Base-by-base conservation (phyloP, 2,888 invertebrate genomes). In the Aleiodes testaceus region DNA sequence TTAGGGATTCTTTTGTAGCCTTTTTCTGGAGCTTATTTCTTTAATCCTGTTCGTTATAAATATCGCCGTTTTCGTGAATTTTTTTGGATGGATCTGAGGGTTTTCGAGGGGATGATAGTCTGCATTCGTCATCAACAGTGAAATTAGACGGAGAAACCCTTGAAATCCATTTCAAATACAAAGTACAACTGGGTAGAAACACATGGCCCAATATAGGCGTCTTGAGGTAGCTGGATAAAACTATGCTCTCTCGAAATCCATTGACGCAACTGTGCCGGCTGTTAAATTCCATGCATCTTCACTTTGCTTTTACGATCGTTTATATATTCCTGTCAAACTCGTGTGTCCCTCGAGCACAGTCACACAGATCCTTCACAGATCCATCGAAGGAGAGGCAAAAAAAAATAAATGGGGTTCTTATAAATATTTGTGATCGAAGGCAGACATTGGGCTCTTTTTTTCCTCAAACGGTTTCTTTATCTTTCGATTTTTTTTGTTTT, bases 1-100 rank as follows among this genome's bases (percentile, higher is more conserved):
- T 42, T 64, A 52, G 65, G 73, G 72, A 73, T 79, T 79, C 77
- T 11, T 79, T 80, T 79, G 79, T 79, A 81, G 80, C 84, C 83
- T 85, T 86, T 85, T 26, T 82, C 84, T 80, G 81, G 84, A 85
- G 86, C 86, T 86, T 84, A 85, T 80, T 81, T 83, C 79, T 83
- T 85, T 86, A 87, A 85, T 85, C 86, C 87, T 26, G 78, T 75
- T 81, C 82, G 80, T 84, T 82, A 86, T 86, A 85, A 84, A 82
- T 83, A 78, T 75, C 5, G 11, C 42, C 45, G 61, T 72, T 77
- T 77, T 75, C 26, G 77, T 68, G 73, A 65, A 64, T 26, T 26
- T 26, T 26, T 26, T 5, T 3, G 1, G 26, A 26, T n/a, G n/a
- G n/a, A n/a, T n/a, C n/a, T n/a, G n/a, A n/a, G n/a, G n/a, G n/a